Percentiles rank a stretch among this genome's conserved stretches.
Conservation (phyloP, 2,113 vertebrate species). For the Microtus oregoni region DNA sequence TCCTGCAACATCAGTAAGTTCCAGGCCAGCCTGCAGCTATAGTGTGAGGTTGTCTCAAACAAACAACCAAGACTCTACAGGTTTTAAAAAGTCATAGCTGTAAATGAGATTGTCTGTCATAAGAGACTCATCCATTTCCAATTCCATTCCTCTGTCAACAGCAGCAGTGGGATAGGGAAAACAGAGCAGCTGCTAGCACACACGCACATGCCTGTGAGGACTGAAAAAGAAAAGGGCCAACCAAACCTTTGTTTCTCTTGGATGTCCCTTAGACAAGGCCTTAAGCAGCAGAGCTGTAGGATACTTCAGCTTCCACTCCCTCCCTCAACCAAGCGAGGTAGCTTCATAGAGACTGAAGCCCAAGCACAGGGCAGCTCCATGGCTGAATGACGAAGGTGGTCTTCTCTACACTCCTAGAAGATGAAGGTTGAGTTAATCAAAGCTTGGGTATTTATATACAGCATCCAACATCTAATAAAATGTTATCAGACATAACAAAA, state of each 20-base stretch:
- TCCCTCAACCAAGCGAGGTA: neutral
- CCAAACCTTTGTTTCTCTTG: neutral
- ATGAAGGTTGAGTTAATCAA: neutral
- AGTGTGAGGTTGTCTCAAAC: neutral
- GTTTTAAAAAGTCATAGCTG: neutral
- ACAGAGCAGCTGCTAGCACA: neutral
- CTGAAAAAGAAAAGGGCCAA: neutral
- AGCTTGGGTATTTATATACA: neutral
- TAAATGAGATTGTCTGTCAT: neutral
- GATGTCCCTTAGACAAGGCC: neutral
- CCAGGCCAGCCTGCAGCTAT: neutral
- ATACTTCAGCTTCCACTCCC: neutral
- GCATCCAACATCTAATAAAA: neutral
- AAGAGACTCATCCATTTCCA: neutral
- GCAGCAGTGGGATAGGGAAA: neutral
- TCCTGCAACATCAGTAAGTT: no score
- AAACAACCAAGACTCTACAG: neutral
- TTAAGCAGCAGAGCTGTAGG: neutral
- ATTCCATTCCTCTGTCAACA: neutral
- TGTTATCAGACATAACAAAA: constrained; percentile 3
- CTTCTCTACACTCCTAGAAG: neutral
- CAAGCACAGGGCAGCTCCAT: neutral
- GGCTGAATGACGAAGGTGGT: neutral
- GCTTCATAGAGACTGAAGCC: neutral
- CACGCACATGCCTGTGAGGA: neutral